Percentiles rank a stretch among this genome's conserved stretches.
These are phyloP conservation scores for Platyrinchus mystaceus DNA, from an alignment of 2,797 vertebrate genomes.

Conservation along the genomic window DNA sequence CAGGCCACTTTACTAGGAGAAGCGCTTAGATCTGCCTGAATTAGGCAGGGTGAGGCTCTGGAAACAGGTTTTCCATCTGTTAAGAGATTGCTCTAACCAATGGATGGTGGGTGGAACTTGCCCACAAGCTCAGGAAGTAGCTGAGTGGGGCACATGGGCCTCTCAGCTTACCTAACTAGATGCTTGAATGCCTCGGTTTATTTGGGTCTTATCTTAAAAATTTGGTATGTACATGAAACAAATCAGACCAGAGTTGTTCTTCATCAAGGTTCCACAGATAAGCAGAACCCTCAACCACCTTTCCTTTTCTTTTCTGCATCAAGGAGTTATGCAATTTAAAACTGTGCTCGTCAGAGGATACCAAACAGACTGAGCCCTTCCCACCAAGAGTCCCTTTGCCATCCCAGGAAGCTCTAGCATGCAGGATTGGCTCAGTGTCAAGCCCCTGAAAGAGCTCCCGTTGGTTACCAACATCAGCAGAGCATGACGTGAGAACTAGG, in stretches of 20 bases:
- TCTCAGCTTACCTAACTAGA: background rate
- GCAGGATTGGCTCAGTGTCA: background rate
- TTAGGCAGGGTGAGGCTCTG: background rate
- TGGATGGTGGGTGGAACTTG: background rate
- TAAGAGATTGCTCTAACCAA: background rate
- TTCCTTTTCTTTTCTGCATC: background rate
- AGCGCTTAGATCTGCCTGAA: background rate
- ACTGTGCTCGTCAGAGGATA: background rate
- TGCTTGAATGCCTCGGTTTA: background rate
- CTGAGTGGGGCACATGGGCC: background rate
- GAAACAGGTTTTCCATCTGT: constrained; percentile 26
- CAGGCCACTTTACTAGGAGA: background rate
- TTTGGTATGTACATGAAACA: accelerated
- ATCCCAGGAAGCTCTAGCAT: background rate
- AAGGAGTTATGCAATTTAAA: background rate
- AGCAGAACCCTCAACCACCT: background rate
- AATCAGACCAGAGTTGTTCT: background rate
- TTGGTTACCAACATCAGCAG: background rate
- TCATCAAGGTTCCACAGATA: background rate
- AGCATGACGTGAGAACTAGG: background rate
- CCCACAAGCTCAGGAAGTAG: constrained; percentile 35
- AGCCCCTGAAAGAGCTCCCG: background rate
- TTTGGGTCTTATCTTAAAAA: background rate
- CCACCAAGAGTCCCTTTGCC: background rate
- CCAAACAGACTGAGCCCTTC: background rate